Percentiles rank a stretch among this genome's conserved stretches.
Evolutionary conservation across 1,140 invertebrate genomes (phyloP).

Genomic region (Sogatella furcifera): DNA sequence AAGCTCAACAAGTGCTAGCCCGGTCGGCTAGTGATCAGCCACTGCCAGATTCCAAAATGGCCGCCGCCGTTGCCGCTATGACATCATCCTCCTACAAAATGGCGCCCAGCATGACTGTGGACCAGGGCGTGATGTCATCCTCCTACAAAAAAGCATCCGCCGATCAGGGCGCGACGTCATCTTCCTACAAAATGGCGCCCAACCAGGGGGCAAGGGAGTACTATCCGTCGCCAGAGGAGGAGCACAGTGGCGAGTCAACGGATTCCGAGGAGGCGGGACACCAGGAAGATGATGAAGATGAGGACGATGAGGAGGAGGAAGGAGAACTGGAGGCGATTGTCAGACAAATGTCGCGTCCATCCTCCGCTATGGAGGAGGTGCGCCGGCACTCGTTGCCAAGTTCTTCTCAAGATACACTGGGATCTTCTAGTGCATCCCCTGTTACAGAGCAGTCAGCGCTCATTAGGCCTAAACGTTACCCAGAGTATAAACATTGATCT

Average conservation of each 20-base stretch:
- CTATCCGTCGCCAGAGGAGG: neutral
- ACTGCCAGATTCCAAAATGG: constrained; percentile 42
- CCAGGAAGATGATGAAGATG: constrained; percentile 6
- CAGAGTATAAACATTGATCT: constrained; percentile 41
- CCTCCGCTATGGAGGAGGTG: constrained; percentile 27
- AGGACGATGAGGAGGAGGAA: neutral
- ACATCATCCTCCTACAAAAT: no score
- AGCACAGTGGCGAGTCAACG: neutral
- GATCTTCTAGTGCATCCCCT: constrained; percentile 29
- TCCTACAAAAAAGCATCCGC: neutral
- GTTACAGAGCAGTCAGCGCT: constrained; percentile 38
- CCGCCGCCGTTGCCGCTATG: neutral
- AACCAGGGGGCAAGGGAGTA: neutral
- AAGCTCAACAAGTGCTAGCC: constrained; percentile 85
- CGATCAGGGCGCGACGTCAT: constrained; percentile 4
- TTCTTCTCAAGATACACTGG: constrained; percentile 20
- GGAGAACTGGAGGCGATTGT: neutral
- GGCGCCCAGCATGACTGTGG: no score
- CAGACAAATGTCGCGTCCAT: constrained; percentile 22
- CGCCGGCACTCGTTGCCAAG: neutral
- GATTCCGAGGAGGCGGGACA: constrained; percentile 11
- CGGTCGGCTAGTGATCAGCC: constrained; percentile 82
- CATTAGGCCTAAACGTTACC: constrained; percentile 36
- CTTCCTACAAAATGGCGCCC: constrained; percentile 1
- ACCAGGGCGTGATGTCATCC: no score